phyloP scores from a whole-genome alignment of 2,797 vertebrate species.

The Lophotriccus pileatus region DNA sequence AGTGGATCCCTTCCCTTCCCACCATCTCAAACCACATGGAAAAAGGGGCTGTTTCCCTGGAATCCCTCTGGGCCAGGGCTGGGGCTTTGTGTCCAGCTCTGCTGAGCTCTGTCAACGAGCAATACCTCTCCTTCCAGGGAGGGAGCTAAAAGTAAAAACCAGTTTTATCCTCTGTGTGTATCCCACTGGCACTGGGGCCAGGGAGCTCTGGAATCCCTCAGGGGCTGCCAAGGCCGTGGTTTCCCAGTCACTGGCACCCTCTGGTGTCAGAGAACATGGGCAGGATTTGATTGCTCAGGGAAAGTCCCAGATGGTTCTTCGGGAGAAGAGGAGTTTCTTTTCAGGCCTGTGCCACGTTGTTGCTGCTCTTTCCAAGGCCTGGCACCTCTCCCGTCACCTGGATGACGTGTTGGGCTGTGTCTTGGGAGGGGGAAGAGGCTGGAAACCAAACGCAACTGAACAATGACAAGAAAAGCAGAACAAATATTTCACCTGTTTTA shows the following conservation, averaged over 20 bases:
- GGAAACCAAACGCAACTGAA: neutral
- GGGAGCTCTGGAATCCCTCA: neutral
- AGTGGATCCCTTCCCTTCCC: neutral
- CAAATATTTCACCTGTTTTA: too few relatives aligned
- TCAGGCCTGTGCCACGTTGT: neutral
- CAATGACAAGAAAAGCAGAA: too few relatives aligned
- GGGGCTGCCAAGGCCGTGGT: neutral
- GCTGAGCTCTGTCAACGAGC: neutral
- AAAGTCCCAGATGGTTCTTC: neutral
- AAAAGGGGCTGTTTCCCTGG: neutral
- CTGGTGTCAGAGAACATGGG: neutral
- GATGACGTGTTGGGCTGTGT: neutral
- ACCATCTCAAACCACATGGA: neutral
- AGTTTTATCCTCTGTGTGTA: neutral
- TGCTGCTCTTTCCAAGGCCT: neutral
- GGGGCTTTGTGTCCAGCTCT: neutral
- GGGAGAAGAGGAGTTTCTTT: neutral
- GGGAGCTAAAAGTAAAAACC: neutral
- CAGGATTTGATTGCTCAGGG: neutral
- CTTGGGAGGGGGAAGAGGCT: neutral
- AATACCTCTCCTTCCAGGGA: neutral
- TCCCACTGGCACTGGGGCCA: neutral
- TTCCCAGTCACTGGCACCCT: neutral
- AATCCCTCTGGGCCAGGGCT: neutral
- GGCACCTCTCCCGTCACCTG: neutral